Evolutionary conservation across 2,888 invertebrate species (phyloP).

Genomic region (Mesodorylaimus sp.): DNA sequence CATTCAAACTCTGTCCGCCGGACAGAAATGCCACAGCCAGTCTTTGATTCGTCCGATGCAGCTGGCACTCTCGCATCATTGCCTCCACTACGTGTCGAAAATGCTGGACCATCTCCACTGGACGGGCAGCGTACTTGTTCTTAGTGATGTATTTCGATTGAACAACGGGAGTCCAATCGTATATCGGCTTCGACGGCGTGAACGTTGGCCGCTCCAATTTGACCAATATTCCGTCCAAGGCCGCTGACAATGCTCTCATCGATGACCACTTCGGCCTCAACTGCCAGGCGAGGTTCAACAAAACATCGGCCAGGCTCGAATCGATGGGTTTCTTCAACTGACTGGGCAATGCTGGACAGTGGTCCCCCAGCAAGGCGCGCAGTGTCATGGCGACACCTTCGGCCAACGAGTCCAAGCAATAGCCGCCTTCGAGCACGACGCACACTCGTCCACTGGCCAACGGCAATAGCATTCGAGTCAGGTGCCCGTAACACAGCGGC

Average conservation of each 20-base stretch:
- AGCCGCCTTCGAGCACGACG: constrained; percentile 70
- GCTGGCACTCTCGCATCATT: too few species aligned
- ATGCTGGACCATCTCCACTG: too few species aligned
- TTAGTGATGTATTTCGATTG: too few species aligned
- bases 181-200: too few species aligned
- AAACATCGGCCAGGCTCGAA: background rate
- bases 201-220: background rate
- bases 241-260: too few species aligned
- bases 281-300: background rate
- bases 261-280: background rate
- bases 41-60: too few species aligned
- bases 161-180: too few species aligned
- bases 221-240: too few species aligned
- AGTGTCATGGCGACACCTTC: constrained; percentile 70
- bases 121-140: too few species aligned
- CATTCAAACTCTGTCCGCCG: too few species aligned
- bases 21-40: too few species aligned
- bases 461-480: constrained; percentile 62
- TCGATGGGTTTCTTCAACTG: background rate
- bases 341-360: background rate
- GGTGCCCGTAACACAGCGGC: constrained; percentile 71
- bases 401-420: constrained; percentile 67
- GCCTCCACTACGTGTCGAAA: too few species aligned
- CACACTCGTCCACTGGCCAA: constrained; percentile 58
- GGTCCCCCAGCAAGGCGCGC: constrained; percentile 67